Evolutionary conservation across 1,140 invertebrate genomes (phyloP), one percentile per base, ranked within the genome.

Genomic region (Harlomillsia oculata): DNA sequence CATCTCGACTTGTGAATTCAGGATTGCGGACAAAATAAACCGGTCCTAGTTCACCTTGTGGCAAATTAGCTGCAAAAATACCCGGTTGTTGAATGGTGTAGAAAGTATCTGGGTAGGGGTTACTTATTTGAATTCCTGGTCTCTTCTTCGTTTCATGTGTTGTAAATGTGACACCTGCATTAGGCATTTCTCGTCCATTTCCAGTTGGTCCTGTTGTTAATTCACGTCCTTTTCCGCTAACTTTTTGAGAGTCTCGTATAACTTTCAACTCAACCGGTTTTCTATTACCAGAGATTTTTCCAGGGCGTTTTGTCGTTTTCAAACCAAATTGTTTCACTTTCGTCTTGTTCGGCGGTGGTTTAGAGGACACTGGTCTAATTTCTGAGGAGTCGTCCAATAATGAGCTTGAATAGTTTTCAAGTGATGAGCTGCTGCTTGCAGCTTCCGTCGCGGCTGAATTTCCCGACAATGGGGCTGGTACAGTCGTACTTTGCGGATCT

Each of bases 61-160:
- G 34, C 23, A 50, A 26, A n/a, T 50, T 39, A 0, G 28, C 48
- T 5, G 45, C 30, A 16, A 30, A 30, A 37, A 37, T 50, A 5
- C 32, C 39, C 3, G 48, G 34, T 21, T 13, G 30, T 49, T 23
- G 14, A 8, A 37, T 50, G 39, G 45, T 29, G 49, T 58, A 58
- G 21, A 25, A 51, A 0, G 46, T 8, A 32, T 58, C 56, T 21
- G 56, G 56, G 23, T 50, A 50, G 1, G 56, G 56, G 23, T 58
- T 58, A 16, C 34, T 41, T 20, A 58, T 52, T 46, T 58, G 56
- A 21, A 58, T 30, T 18, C 56, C 56, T 25, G 56, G 56, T 29
- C 49, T 26, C 25, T 32, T 13, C 32, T 58, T 58, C 2, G 56
- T 39, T 23, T 45, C 52, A 16, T 49, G 23, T 23, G 34, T 21